Evolutionary conservation across 2,113 vertebrate genomes (phyloP), one percentile per base, ranked within the genome.

Genomic region (Dinomys branickii): DNA sequence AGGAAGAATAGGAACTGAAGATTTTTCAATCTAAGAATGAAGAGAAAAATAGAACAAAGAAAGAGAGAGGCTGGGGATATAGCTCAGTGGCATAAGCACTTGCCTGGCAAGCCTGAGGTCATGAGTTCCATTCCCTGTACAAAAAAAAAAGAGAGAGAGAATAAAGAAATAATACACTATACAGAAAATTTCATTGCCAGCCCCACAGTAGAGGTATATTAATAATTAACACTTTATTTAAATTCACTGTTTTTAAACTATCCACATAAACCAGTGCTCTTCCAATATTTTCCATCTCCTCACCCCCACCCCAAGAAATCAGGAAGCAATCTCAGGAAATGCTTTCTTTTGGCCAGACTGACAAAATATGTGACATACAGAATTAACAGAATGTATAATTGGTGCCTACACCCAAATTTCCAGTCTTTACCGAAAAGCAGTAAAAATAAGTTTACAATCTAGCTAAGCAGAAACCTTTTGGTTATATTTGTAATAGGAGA

Each of bases 401-500:
- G n/a, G 67, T 85, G 91, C 33, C 85, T 93, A 88, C 52, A 58
- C 35, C n/a, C 75, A 84, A 63, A 61, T 90, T 85, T 92, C 26
- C n/a, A 84, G 4, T 54, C 35, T 67, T 56, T 93, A 54, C 83
- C 82, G 61, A 83, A 80, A 92, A 35, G 19, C 14, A 93, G 38
- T 75, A 28, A 90, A 75, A 61, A 69, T 78, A 67, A 69, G 9
- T 54, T 56, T 67, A 52, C 11, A 73, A 19, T 26, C 41, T 47
- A 61, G 54, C 73, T 86, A 50, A 90, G 26, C 28, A 77, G 90
- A 87, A 88, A n/a, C 33, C 7, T 82, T 92, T 94, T 67, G 52
- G 22, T 89, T 90, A 38, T 86, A 59, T 90, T 95, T 93, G 67
- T 81, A 58, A 65, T 90, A 81, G 13, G 56, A 82, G 84, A 94